Evolutionary conservation across 2,888 invertebrate species (phyloP).

Genomic region (Zaprionus lineosus): DNA sequence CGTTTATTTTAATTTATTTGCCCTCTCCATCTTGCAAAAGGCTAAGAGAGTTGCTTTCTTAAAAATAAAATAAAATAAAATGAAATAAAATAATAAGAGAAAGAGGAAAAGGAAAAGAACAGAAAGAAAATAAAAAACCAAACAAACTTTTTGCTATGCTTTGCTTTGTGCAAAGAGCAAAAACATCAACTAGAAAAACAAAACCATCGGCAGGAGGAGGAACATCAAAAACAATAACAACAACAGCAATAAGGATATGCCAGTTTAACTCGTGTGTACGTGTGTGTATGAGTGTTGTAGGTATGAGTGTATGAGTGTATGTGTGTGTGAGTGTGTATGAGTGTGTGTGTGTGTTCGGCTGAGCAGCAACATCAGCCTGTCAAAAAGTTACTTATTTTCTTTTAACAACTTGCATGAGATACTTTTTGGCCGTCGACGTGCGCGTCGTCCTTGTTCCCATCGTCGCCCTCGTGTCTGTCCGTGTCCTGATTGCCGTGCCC

Average conservation of each 20-base stretch:
- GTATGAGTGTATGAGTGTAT: no score
- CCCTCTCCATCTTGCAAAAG: conserved; percentile 48
- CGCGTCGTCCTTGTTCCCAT: conserved; percentile 24
- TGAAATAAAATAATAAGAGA: not conserved
- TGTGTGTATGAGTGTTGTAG: no score
- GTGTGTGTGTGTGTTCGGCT: conserved; percentile 33
- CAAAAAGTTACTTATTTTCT: conserved; percentile 78
- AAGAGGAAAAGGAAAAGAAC: conserved; percentile 28
- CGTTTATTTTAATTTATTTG: conserved; percentile 74
- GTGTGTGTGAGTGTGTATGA: conserved; percentile 30
- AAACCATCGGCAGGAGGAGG: conserved; percentile 8
- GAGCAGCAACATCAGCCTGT: conserved; percentile 59
- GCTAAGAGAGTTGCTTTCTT: conserved; percentile 68
- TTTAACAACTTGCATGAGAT: conserved; percentile 73
- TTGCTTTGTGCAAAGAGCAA: conserved; percentile 62
- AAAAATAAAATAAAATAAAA: conserved; percentile 37
- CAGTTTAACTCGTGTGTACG: conserved; percentile 50
- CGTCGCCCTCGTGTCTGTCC: conserved; percentile 26
- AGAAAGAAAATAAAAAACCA: not conserved
- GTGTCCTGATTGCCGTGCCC: conserved; percentile 64
- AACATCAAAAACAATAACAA: conserved; percentile 14
- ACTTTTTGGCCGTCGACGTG: conserved; percentile 46
- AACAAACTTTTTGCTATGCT: conserved; percentile 66
- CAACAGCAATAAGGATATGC: conserved; percentile 46
- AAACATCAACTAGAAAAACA: conserved; percentile 32